Conservation (phyloP, 1,140 invertebrate species). For the Callitettix versicolor region DNA sequence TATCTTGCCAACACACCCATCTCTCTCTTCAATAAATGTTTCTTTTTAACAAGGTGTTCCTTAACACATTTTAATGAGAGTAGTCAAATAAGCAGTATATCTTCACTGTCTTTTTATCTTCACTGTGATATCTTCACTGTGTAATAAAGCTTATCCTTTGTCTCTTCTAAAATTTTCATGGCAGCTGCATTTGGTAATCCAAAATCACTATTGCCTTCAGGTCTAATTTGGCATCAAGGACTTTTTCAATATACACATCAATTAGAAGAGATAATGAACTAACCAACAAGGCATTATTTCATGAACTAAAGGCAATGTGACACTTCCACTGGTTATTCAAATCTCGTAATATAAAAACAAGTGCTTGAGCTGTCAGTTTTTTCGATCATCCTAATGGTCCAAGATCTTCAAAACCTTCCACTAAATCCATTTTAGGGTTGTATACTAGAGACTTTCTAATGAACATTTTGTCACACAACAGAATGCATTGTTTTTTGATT, state of each 20-base stretch:
- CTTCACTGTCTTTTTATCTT: background rate
- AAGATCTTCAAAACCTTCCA: constrained; percentile 27
- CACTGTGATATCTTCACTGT: no score
- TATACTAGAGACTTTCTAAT: constrained; percentile 26
- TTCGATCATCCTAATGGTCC: constrained; percentile 16
- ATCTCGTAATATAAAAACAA: constrained; percentile 29
- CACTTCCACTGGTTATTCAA: constrained; percentile 27
- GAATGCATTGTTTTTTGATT: constrained; percentile 25
- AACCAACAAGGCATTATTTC: background rate
- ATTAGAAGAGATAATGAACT: background rate
- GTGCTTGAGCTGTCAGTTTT: constrained; percentile 27
- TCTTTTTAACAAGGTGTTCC: constrained; percentile 16
- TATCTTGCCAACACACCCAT: constrained; percentile 5
- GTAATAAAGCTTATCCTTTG: background rate
- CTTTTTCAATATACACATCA: background rate
- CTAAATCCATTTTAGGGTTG: constrained; percentile 21
- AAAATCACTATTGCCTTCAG: background rate
- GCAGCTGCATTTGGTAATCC: background rate
- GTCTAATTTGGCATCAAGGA: background rate
- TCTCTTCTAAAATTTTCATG: background rate
- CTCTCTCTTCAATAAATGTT: background rate
- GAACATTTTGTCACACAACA: constrained; percentile 32
- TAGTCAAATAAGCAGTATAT: constrained; percentile 16
- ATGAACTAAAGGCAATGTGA: constrained; percentile 25
- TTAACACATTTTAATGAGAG: constrained; percentile 20